Conservation (phyloP, 2,113 vertebrate genomes). For the Lampris megalopsis region DNA sequence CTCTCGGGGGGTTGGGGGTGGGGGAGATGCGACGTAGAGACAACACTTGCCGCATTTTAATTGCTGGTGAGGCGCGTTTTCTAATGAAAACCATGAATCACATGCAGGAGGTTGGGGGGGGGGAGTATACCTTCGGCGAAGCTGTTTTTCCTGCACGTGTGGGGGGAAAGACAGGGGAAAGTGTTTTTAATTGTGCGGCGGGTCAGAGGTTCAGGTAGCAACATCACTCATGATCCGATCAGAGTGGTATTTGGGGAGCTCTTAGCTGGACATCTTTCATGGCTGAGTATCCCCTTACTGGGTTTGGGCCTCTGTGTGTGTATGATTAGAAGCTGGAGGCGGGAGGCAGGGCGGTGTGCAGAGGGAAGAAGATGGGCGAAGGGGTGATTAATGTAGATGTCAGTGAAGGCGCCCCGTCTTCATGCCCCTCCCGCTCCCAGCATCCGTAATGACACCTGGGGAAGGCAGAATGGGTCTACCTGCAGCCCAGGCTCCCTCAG, state of each 20-base stretch:
- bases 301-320: constrained; percentile 65
- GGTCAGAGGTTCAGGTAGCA: constrained; percentile 81
- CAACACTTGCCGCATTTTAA: constrained; percentile 58
- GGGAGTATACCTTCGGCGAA: constrained; percentile 34
- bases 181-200: constrained; percentile 82
- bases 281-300: constrained; percentile 70
- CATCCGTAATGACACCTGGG: constrained; percentile 85
- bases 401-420: constrained; percentile 69
- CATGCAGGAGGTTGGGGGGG: constrained; percentile 37
- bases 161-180: constrained; percentile 60
- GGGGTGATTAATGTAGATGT: constrained; percentile 86
- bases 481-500: constrained; percentile 77
- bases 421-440: constrained; percentile 57
- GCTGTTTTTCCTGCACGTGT: constrained; percentile 35
- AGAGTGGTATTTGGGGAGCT: constrained; percentile 81
- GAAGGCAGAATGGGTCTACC: constrained; percentile 71
- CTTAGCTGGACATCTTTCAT: constrained; percentile 82
- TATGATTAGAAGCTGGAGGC: constrained; percentile 79
- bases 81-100: constrained; percentile 63
- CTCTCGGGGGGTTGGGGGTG: constrained; percentile 36
- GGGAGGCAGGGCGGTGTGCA: constrained; percentile 38
- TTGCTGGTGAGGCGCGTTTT: constrained; percentile 44
- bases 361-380: constrained; percentile 34
- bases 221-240: constrained; percentile 80
- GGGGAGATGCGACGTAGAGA: constrained; percentile 26